These are phyloP conservation scores for Schizaphis graminum DNA, from an alignment of 2,888 invertebrate genomes.

Conservation along the genomic window DNA sequence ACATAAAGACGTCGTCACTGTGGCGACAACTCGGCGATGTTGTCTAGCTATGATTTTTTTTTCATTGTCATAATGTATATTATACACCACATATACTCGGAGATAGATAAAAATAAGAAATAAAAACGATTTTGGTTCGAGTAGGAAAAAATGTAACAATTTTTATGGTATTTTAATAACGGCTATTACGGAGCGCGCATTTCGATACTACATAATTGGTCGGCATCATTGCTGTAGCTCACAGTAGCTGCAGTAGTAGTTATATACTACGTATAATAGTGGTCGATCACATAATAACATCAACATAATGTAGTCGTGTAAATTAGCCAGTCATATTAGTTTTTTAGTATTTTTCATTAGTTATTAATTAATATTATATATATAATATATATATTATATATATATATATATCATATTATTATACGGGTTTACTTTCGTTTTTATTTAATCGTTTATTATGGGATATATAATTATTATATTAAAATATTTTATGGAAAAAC, in stretches of 20 bases:
- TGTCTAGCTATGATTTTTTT: slow-evolving; percentile 13
- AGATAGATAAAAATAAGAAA: slow-evolving; percentile 24
- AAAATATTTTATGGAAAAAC: not conserved
- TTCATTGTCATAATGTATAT: not conserved
- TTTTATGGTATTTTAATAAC: slow-evolving; percentile 50
- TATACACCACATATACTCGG: not conserved
- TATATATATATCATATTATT: not conserved
- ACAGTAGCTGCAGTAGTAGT: not conserved
- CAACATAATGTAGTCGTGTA: slow-evolving; percentile 14
- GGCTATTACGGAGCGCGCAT: slow-evolving; percentile 34
- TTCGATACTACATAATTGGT: slow-evolving; percentile 26
- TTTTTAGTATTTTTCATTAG: not conserved
- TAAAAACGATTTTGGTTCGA: not conserved
- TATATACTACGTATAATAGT: not conserved
- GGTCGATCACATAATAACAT: slow-evolving; percentile 33
- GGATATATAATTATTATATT: slow-evolving; percentile 15
- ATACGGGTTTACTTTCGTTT: slow-evolving; percentile 42
- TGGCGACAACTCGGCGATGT: slow-evolving; percentile 16
- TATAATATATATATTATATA: not conserved
- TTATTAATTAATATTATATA: not conserved
- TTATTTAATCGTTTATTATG: slow-evolving; percentile 20
- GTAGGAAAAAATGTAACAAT: slow-evolving; percentile 6
- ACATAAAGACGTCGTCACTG: slow-evolving; percentile 19
- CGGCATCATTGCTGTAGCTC: not conserved
- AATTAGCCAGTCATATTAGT: slow-evolving; percentile 10